These are phyloP conservation scores for Antigone vipio DNA, from an alignment of 2,113 vertebrate genomes.

Conservation along the genomic window DNA sequence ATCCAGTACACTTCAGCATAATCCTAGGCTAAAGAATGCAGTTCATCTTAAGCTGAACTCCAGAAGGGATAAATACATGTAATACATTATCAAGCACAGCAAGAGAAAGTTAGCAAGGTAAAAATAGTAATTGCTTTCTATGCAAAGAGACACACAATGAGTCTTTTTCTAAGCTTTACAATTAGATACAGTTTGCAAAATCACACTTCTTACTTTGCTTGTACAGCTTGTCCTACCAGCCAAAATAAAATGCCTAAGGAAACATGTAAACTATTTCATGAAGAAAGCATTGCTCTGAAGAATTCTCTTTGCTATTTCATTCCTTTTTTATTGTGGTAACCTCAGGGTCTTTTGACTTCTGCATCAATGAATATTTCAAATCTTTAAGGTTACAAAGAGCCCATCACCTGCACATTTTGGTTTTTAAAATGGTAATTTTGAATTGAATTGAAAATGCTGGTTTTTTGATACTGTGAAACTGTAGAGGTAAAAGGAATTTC, in stretches of 20 bases:
- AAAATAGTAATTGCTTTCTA: constrained; percentile 17
- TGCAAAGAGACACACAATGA: background rate
- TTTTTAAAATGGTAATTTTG: background rate
- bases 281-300: background rate
- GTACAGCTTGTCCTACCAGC: background rate
- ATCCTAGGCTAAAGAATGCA: background rate
- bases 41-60: background rate
- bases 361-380: background rate
- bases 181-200: background rate
- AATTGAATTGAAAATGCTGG: background rate
- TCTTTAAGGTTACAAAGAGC: background rate
- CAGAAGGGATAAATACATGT: background rate
- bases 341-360: background rate
- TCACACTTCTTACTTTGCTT: background rate
- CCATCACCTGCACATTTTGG: background rate
- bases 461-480: background rate
- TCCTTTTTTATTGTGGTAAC: background rate
- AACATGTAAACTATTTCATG: background rate
- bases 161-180: background rate
- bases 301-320: background rate
- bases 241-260: background rate
- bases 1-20: background rate
- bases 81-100: background rate
- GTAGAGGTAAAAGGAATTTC: background rate
- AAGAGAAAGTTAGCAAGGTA: background rate